Percentiles rank a stretch among this genome's conserved stretches.
These are phyloP conservation scores for Cryptomyrus ogoouensis DNA, from an alignment of 2,113 vertebrate species.

Conservation along the genomic window DNA sequence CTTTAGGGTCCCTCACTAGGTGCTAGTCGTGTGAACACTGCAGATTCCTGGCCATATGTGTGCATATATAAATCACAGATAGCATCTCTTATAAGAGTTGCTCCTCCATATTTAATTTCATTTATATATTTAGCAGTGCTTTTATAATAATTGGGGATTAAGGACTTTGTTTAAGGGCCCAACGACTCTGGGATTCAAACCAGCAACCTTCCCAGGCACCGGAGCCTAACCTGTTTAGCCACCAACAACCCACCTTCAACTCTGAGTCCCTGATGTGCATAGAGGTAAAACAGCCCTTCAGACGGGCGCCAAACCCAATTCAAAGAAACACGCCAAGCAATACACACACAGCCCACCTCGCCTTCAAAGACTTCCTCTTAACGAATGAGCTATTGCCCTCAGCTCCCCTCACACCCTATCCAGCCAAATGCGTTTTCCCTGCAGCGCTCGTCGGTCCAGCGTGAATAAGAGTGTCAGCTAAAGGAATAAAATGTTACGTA, in stretches of 20 bases:
- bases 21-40: background rate
- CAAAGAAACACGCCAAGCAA: background rate
- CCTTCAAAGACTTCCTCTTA: background rate
- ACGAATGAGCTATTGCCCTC: background rate
- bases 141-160: background rate
- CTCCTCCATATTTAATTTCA: background rate
- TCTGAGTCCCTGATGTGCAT: background rate
- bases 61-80: background rate
- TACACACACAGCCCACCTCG: background rate
- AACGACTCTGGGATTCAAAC: background rate
- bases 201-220: background rate
- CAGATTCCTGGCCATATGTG: background rate
- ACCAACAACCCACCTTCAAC: background rate
- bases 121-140: background rate
- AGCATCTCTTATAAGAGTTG: background rate
- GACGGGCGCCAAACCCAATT: background rate
- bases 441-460: background rate
- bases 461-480: background rate
- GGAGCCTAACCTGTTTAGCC: background rate
- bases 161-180: background rate
- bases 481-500: background rate
- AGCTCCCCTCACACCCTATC: background rate
- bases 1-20: background rate
- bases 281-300: background rate
- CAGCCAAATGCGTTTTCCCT: background rate